Percentiles rank a stretch among this genome's conserved stretches.
Conservation (phyloP, 2,888 invertebrate species). For the Caenorhabditis auriculariae region DNA sequence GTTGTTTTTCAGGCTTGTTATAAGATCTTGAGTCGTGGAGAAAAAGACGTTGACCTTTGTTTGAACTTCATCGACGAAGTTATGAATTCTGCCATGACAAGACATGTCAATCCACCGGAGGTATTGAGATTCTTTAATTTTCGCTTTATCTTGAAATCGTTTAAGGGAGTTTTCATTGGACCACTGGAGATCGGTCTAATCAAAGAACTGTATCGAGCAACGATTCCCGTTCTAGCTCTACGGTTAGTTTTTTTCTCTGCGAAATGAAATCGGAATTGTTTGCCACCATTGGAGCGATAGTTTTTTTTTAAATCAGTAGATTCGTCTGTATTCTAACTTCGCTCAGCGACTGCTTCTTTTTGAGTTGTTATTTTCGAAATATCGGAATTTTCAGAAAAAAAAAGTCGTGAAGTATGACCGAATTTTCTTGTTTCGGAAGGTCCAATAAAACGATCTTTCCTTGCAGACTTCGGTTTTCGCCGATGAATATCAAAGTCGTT, state of each 20-base stretch:
- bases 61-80: constrained; percentile 21
- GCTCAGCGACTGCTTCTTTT: too few species aligned
- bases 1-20: background rate
- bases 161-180: constrained; percentile 18
- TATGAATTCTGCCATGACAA: constrained; percentile 9
- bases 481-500: constrained; percentile 15
- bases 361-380: too few species aligned
- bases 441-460: too few species aligned
- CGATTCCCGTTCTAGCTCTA: constrained; percentile 17
- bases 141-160: constrained; percentile 9
- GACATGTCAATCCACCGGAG: constrained; percentile 24
- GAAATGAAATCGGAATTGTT: too few species aligned
- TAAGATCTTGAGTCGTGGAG: constrained; percentile 2
- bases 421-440: too few species aligned
- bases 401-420: too few species aligned
- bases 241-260: too few species aligned
- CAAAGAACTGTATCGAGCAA: constrained; percentile 15
- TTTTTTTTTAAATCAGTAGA: too few species aligned
- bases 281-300: too few species aligned
- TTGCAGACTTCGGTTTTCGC: too few species aligned
- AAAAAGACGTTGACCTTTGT: constrained; percentile 7
- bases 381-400: too few species aligned
- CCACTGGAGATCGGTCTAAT: constrained; percentile 9
- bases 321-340: too few species aligned
- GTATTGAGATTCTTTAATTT: constrained; percentile 14